Evolutionary conservation across 2,113 vertebrate species (phyloP), one percentile per base, ranked within the genome.

Genomic region (Anoplopoma fimbria): DNA sequence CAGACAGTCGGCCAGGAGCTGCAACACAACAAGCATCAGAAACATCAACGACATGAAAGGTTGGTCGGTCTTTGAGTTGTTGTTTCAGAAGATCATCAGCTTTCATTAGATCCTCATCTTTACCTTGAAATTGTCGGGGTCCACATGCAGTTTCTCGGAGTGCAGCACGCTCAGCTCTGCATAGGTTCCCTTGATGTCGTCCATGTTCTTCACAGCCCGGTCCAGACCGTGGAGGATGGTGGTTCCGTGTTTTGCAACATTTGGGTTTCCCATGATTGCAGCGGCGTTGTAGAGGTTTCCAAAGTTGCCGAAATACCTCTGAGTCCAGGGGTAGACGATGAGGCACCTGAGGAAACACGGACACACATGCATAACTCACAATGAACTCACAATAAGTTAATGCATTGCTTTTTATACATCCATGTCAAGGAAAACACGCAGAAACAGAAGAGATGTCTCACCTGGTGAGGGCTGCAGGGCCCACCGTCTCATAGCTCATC

Each of bases 291-390:
- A n/a, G n/a, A n/a, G n/a, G n/a, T n/a, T n/a, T n/a, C n/a, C n/a
- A n/a, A n/a, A n/a, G n/a, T n/a, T n/a, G n/a, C n/a, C n/a, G n/a
- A n/a, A 95, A 31, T 95, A 94, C 31, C 93, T 85, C 89, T 94
- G 93, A 67, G 96, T 96, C 96, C 97, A 97, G 63, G 97, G 96
- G 71, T 97, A 97, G 14, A 97, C 95, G 0, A 95, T 82, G 85
- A 96, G 61, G 60, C 73, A 86, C 89, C 91, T 93, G 78, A 74
- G 78, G 67, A 38, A 23, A 57, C 58, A 67, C 0, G 33, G 4
- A 33, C 4, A 58, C 6, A n/a, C 49, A 70, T 34, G 3, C 19
- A 38, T 15, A 12, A 36, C 29, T 62, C 33, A 6, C 5, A 31
- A 31, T n/a, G n/a, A n/a, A n/a, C n/a, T n/a, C n/a, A n/a, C n/a